Evolutionary conservation across 1,140 invertebrate genomes (phyloP), one percentile per base, ranked within the genome.

Genomic region (Amphibalanus amphitrite): DNA sequence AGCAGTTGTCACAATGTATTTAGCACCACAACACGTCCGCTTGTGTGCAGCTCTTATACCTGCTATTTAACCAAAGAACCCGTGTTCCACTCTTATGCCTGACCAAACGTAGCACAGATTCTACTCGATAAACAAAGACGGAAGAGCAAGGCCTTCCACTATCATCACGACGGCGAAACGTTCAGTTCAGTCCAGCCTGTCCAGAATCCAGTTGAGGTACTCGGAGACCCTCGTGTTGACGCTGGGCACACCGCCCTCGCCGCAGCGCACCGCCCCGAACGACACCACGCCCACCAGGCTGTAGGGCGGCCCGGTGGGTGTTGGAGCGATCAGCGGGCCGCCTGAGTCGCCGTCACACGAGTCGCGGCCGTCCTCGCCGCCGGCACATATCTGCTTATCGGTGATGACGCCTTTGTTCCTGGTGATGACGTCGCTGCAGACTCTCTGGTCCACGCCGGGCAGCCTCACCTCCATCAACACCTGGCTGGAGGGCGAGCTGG

Each of bases 211-310:
- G 28, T 26, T 26, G n/a, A 67, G 65, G 65, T 28, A 67, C 26
- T 26, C n/a, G 17, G 65, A 26, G 84, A 67, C 65, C 10, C 65
- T n/a, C 26, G 65, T 67, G 65, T 67, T 28, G 65, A 67, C 65
- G 28, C 65, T 28, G 78, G 6, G 83, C 82, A 0, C 78, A 75
- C 23, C 81, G 76, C 15, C 76, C 76, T 47, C 77, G 40, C 65
- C 65, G 28, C 65, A 67, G 28, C 20, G n/a, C 65, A 1, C 0
- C 3, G 8, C n/a, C 3, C 65, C 65, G 65, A 28, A 67, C 26
- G 65, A 67, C 10, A 67, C n/a, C n/a, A 67, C 28, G 4, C 65
- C 65, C n/a, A 67, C 65, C 17, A 67, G 65, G 28, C 65, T 26
- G 65, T 67, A 67, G 23, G 65, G 65, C n/a, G 65, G 65, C 23